Evolutionary conservation across 2,113 vertebrate genomes (phyloP).

Genomic region (Theristicus caerulescens): DNA sequence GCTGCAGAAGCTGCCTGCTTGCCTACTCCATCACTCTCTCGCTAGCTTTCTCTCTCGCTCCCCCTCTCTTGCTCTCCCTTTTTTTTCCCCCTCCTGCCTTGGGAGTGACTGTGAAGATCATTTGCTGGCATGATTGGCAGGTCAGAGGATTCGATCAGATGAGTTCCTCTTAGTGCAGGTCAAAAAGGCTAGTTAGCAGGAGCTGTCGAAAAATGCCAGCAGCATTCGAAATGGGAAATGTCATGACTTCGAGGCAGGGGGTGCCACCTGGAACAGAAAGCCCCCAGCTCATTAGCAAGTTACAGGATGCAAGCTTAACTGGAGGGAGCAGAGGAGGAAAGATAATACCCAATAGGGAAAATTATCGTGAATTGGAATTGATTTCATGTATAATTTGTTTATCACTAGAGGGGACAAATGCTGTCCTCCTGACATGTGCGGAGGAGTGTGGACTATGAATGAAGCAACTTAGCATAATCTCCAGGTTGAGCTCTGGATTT

Average conservation of each 20-base stretch:
- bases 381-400: constrained; percentile 93
- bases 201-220: constrained; percentile 84
- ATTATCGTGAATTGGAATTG: constrained; percentile 86
- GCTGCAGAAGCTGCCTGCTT: constrained; percentile 72
- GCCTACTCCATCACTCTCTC: constrained; percentile 70
- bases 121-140: constrained; percentile 84
- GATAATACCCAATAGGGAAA: constrained; percentile 84
- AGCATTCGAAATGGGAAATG: constrained; percentile 82
- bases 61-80: background rate
- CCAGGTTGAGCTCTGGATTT: constrained; percentile 75
- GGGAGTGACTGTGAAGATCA: constrained; percentile 85
- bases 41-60: constrained; percentile 38
- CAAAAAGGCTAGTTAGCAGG: constrained; percentile 87
- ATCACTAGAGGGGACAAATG: constrained; percentile 85
- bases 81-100: constrained; percentile 67
- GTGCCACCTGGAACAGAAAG: constrained; percentile 85
- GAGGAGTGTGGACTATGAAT: constrained; percentile 81
- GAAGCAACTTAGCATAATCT: constrained; percentile 87
- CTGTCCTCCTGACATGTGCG: constrained; percentile 79
- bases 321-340: constrained; percentile 78
- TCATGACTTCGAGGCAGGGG: constrained; percentile 85
- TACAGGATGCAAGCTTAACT: constrained; percentile 81
- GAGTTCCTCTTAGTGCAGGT: constrained; percentile 83
- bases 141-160: constrained; percentile 86
- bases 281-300: constrained; percentile 86